phyloP scores from a whole-genome alignment of 2,797 vertebrate species.

The Merluccius polli region DNA sequence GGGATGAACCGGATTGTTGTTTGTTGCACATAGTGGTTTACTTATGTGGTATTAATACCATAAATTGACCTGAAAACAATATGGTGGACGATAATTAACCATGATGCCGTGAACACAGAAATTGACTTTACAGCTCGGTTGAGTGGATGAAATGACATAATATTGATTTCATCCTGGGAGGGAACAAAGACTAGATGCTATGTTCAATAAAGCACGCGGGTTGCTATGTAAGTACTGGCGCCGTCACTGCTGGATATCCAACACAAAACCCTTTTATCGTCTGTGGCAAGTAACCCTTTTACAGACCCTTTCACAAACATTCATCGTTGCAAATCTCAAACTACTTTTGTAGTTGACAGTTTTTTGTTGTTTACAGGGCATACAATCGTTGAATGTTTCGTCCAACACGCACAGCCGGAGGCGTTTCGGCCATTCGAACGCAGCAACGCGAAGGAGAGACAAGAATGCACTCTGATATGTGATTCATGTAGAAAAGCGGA shows the following conservation, averaged over 20 bases:
- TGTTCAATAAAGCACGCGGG: conserved; percentile 33
- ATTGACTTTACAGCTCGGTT: conserved; percentile 27
- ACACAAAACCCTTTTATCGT: background rate
- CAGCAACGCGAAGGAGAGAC: background rate
- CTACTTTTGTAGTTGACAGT: too few species aligned
- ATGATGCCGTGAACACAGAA: conserved; percentile 12
- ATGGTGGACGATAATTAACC: background rate
- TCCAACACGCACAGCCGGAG: background rate
- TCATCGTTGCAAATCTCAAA: background rate
- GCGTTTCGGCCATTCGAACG: too few species aligned
- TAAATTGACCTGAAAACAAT: background rate
- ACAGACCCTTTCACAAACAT: background rate
- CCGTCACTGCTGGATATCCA: background rate
- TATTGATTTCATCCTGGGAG: conserved; percentile 47
- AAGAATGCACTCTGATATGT: background rate
- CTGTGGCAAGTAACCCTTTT: background rate
- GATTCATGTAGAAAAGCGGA: background rate
- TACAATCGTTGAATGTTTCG: too few species aligned
- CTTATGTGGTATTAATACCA: conserved; percentile 40
- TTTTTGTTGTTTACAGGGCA: too few species aligned
- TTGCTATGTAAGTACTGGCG: background rate
- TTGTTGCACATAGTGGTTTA: conserved; percentile 30
- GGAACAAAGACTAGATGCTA: conserved; percentile 35
- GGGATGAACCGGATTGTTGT: conserved; percentile 24
- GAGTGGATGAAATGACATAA: conserved; percentile 40